These are phyloP conservation scores for Eucera pruinosa DNA, from an alignment of 2,888 invertebrate species.

Conservation along the genomic window DNA sequence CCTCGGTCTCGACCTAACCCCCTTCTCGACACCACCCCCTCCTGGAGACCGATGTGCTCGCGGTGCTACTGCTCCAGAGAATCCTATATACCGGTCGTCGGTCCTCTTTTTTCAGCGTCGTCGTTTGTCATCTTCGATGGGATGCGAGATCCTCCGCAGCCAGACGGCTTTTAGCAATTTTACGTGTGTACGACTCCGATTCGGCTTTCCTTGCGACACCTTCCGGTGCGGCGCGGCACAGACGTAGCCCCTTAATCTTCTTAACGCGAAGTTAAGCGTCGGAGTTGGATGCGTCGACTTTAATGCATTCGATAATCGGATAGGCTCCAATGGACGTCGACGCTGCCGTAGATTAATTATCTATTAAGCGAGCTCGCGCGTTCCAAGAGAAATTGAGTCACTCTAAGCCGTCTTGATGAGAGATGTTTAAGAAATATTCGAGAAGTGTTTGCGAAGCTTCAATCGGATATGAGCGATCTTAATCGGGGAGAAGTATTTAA, in stretches of 20 bases:
- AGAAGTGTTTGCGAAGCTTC: neutral
- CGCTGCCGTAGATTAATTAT: constrained; percentile 47
- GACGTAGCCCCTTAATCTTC: constrained; percentile 63
- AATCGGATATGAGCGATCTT: too few relatives aligned
- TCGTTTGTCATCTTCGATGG: constrained; percentile 19
- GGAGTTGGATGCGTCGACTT: constrained; percentile 64
- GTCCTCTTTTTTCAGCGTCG: neutral
- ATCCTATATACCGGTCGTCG: constrained; percentile 1
- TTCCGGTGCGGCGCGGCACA: neutral
- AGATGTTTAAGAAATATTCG: neutral
- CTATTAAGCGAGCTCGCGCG: neutral
- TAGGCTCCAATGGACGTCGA: constrained; percentile 41
- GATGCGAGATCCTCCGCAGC: constrained; percentile 20
- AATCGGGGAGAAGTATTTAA: too few relatives aligned
- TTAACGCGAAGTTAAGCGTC: constrained; percentile 70
- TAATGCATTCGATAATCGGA: constrained; percentile 62
- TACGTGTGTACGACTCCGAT: constrained; percentile 56
- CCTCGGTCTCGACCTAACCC: constrained; percentile 66
- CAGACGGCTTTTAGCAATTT: constrained; percentile 68
- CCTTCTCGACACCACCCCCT: constrained; percentile 65
- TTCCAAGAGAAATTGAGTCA: neutral
- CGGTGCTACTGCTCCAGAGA: constrained; percentile 61
- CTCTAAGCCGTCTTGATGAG: too few relatives aligned
- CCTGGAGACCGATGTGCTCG: constrained; percentile 64
- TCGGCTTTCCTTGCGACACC: constrained; percentile 32